Evolutionary conservation across 2,888 invertebrate species (phyloP).

Genomic region (Bimastos eiseni): DNA sequence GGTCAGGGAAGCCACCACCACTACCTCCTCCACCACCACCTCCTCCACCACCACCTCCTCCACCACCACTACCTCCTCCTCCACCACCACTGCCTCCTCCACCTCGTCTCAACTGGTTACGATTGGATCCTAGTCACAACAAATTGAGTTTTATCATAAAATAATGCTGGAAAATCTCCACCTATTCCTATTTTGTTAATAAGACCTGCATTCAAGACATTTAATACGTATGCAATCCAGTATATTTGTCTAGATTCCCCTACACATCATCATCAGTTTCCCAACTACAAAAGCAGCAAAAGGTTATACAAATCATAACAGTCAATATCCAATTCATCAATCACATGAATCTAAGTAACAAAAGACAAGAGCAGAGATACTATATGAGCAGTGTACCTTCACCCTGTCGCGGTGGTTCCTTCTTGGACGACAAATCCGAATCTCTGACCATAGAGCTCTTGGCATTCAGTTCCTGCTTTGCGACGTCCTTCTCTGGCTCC

Average conservation of each 20-base stretch:
- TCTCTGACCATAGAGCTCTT: background rate
- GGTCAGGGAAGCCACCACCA: constrained; percentile 8
- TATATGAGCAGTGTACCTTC: background rate
- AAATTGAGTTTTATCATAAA: background rate
- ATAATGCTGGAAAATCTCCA: background rate
- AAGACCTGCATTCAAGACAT: background rate
- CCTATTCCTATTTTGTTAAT: background rate
- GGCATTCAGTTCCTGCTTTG: background rate
- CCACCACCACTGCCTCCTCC: constrained; percentile 17
- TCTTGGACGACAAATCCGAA: background rate
- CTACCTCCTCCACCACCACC: background rate
- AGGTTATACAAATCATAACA: background rate
- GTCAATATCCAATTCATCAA: no score
- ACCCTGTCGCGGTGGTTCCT: background rate
- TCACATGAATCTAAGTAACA: background rate
- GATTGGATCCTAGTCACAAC: background rate
- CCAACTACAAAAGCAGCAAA: no score
- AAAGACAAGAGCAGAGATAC: background rate
- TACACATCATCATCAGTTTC: no score
- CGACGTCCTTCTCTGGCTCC: background rate
- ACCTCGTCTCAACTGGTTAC: background rate
- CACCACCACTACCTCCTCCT: background rate
- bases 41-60: background rate
- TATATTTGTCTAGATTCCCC: no score
- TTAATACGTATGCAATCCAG: background rate